Percentiles rank a stretch among this genome's conserved stretches.
These are phyloP conservation scores for Calameuta pallipes DNA, from an alignment of 2,888 invertebrate species.

Conservation along the genomic window DNA sequence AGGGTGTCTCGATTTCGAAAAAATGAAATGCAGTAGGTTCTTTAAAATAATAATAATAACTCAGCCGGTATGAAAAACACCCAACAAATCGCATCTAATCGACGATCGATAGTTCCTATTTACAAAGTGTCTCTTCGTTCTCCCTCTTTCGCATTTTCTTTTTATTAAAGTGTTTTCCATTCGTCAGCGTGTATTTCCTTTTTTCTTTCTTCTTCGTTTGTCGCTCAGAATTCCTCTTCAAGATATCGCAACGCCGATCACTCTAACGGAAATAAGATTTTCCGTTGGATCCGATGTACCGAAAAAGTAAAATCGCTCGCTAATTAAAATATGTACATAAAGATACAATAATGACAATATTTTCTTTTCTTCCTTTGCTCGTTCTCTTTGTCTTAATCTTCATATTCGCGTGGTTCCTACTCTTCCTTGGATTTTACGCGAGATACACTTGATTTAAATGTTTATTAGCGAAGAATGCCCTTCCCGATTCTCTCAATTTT, in stretches of 20 bases:
- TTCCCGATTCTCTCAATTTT: neutral
- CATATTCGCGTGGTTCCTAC: neutral
- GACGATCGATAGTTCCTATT: constrained; percentile 38
- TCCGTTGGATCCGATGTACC: constrained; percentile 42
- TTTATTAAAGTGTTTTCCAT: constrained; percentile 8
- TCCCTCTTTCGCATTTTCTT: constrained; percentile 21
- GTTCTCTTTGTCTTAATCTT: neutral
- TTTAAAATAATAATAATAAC: neutral
- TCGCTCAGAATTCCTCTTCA: neutral
- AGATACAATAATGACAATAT: constrained; percentile 19
- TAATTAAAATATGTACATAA: constrained; percentile 38
- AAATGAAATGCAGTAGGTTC: neutral
- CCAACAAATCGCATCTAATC: constrained; percentile 32
- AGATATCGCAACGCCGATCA: constrained; percentile 4
- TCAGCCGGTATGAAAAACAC: constrained; percentile 22
- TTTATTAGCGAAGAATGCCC: constrained; percentile 13
- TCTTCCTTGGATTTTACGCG: neutral
- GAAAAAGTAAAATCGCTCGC: constrained; percentile 32
- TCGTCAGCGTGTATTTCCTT: constrained; percentile 4
- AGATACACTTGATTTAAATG: constrained; percentile 9
- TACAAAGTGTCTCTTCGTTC: constrained; percentile 25
- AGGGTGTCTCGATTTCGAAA: neutral
- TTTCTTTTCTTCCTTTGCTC: neutral
- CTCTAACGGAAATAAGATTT: constrained; percentile 4
- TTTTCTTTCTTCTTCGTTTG: neutral